Evolutionary conservation across 2,888 invertebrate species (phyloP), one percentile per base, ranked within the genome.

Genomic region (Eupeodes latifasciatus): DNA sequence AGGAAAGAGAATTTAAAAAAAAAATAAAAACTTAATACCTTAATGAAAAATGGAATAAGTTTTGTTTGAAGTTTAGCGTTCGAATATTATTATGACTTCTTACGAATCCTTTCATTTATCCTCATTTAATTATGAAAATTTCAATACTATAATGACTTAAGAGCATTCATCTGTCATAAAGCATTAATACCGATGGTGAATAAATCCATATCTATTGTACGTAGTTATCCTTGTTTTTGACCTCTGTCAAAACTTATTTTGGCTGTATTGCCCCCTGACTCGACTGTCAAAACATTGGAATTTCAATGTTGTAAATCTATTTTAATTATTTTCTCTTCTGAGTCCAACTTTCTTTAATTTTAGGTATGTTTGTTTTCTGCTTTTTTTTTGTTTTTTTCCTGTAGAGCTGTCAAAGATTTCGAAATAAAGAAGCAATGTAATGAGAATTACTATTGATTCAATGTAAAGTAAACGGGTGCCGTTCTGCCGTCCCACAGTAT

Each of bases 391-490:
- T n/a, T 16, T 51, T 44, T 34, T 61, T 16, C 34, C 36, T 34
- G 61, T 59, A 74, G 44, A 77, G 80, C 88, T 85, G 88, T 88
- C 85, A 81, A 88, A 84, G 53, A 62, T 51, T 76, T 47, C 66
- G 53, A 72, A 64, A 61, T 69, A 78, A 71, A 72, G 77, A 81
- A 78, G 64, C 81, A 84, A 84, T 84, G 57, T 71, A 71, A 71
- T 71, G 71, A 71, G 40, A 88, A 88, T 74, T 84, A 88, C 78
- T 88, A 88, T 88, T 88, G 84, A 84, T 81, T 88, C 74, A 81
- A 51, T 55, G 12, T 84, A 40, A 40, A 40, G 40, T 40, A 40
- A 88, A 84, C 81, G 81, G 84, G 77, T 66, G 81, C 47, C 59
- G 40, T 4, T 14, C 81, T 72, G 67, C 9, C 9, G 40, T 27